phyloP scores from a whole-genome alignment of 2,888 invertebrate genomes.

The Epinotia ramella region DNA sequence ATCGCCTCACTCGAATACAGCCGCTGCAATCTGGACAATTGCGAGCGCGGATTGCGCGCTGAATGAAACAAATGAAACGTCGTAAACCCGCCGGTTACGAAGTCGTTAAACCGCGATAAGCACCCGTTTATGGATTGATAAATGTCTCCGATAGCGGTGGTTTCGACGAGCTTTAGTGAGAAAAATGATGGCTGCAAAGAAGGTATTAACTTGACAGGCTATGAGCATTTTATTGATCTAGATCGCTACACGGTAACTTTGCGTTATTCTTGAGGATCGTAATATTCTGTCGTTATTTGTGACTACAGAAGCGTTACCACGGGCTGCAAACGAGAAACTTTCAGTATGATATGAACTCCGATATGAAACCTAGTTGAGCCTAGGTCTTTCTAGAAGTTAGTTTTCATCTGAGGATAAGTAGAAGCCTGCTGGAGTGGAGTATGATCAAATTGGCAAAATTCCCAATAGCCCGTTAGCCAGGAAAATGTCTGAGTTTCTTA shows the following conservation, averaged over 20 bases:
- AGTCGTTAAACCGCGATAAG: conserved; percentile 75
- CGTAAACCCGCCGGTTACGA: conserved; percentile 75
- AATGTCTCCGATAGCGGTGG: conserved; percentile 47
- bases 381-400: no score
- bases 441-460: no score
- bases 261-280: no score
- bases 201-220: not conserved
- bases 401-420: no score
- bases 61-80: conserved; percentile 79
- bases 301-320: no score
- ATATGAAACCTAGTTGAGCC: no score
- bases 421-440: no score
- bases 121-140: conserved; percentile 56
- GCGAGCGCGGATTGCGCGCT: conserved; percentile 66
- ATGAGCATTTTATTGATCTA: conserved; percentile 9
- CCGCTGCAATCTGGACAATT: conserved; percentile 56
- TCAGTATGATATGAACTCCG: no score
- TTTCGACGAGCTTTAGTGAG: conserved; percentile 19
- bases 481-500: no score
- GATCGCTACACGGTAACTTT: not conserved
- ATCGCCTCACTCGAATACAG: conserved; percentile 28
- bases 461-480: no score
- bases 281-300: no score
- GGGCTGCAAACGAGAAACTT: no score
- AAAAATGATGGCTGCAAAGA: conserved; percentile 24